Percentiles rank a stretch among this genome's conserved stretches.
phyloP scores from a whole-genome alignment of 2,888 invertebrate species.

The Tetanocera ferruginea region DNA sequence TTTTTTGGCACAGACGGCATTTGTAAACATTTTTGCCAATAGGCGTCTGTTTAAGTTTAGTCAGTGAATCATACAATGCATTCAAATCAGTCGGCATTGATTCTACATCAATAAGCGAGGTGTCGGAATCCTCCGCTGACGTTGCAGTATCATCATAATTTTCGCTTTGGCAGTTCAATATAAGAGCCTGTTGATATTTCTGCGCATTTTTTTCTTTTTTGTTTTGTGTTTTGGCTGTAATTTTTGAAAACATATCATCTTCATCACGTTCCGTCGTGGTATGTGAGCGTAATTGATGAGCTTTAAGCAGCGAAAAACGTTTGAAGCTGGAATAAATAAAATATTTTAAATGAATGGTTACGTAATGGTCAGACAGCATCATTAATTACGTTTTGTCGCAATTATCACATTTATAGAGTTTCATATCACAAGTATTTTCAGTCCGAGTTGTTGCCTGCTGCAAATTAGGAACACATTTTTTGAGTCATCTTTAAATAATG shows the following conservation, averaged over 20 bases:
- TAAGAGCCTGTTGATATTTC: not conserved
- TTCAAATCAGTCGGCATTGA: conserved; percentile 13
- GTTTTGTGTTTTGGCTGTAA: not conserved
- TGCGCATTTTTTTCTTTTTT: not conserved
- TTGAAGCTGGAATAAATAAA: not conserved
- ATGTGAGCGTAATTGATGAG: not conserved
- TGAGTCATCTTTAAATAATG: too few species aligned
- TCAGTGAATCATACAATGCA: conserved; percentile 1
- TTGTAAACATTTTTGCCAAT: conserved; percentile 44
- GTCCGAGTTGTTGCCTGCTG: not conserved
- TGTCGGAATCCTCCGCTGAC: not conserved
- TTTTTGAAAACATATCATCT: not conserved
- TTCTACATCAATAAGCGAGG: not conserved
- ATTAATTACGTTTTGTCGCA: not conserved
- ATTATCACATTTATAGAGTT: not conserved
- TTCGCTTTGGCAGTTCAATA: not conserved
- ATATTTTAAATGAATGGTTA: not conserved
- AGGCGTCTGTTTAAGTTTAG: conserved; percentile 17
- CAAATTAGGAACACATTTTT: too few species aligned
- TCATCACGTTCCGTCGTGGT: not conserved
- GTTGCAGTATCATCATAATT: not conserved
- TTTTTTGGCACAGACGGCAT: conserved; percentile 46
- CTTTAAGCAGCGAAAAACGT: not conserved
- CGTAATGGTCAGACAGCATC: not conserved
- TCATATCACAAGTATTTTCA: not conserved